Evolutionary conservation across 30 jellyfish, hydroid and myxozoan species (phyloP).

Genomic region (Aurelia aurita): DNA sequence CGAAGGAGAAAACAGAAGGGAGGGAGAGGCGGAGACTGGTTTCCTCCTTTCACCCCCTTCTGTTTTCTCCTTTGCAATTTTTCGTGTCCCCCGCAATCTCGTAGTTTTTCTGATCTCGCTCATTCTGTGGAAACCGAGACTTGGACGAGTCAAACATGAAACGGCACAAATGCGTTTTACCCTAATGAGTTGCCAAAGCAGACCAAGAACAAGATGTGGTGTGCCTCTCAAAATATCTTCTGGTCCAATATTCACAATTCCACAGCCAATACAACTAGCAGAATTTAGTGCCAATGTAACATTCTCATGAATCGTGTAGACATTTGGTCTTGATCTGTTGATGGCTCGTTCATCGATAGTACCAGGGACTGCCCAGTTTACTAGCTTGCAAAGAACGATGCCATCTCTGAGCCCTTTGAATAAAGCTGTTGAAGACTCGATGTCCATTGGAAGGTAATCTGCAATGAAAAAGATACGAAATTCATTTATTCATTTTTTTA

Average conservation of each 20-base stretch:
- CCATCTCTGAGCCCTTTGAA: slow-evolving; percentile 68
- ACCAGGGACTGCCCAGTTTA: slow-evolving; percentile 67
- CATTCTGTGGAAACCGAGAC: no score
- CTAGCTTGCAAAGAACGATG: slow-evolving; percentile 74
- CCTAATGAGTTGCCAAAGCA: slow-evolving; percentile 86
- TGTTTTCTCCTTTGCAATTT: no score
- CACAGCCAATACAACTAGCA: slow-evolving; percentile 78
- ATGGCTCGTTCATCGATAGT: slow-evolving; percentile 90
- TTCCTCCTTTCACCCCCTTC: no score
- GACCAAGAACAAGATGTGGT: slow-evolving; percentile 81
- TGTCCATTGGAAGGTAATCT: slow-evolving; percentile 52
- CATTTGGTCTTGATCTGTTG: slow-evolving; percentile 62
- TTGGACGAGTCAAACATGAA: neutral
- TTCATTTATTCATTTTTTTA: no score
- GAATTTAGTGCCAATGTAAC: slow-evolving; percentile 78
- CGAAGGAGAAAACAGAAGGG: no score
- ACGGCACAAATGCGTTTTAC: slow-evolving; percentile 15
- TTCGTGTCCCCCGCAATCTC: no score
- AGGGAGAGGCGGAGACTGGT: no score
- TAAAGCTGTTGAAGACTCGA: slow-evolving; percentile 37
- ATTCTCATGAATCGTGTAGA: slow-evolving; percentile 74
- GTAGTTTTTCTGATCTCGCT: no score
- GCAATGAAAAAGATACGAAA: neutral
- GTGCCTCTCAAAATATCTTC: slow-evolving; percentile 69
- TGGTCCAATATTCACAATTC: slow-evolving; percentile 77